These are phyloP conservation scores for Asbolus verrucosus DNA, from an alignment of 1,140 invertebrate species.

Conservation along the genomic window DNA sequence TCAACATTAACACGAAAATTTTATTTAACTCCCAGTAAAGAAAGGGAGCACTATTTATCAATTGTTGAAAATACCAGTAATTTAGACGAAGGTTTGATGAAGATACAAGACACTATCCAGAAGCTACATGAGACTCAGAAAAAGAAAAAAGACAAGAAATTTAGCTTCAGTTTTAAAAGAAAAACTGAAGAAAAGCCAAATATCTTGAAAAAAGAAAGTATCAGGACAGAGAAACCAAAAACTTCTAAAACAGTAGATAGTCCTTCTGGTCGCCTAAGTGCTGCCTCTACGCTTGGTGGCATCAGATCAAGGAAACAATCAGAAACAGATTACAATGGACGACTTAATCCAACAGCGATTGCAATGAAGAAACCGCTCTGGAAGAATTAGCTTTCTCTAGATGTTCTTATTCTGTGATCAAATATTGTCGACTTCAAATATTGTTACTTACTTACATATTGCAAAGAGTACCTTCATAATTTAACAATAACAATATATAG, in stretches of 20 bases:
- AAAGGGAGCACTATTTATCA: slow-evolving; percentile 8
- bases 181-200: slow-evolving; percentile 13
- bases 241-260: not conserved
- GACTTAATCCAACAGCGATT: no score
- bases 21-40: not conserved
- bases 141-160: slow-evolving; percentile 18
- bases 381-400: no score
- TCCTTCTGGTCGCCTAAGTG: not conserved
- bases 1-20: slow-evolving; percentile 15
- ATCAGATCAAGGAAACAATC: no score
- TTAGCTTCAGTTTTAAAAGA: slow-evolving; percentile 19
- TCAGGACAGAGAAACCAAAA: not conserved
- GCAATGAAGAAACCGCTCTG: no score
- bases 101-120: not conserved
- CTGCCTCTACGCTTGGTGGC: not conserved
- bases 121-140: slow-evolving; percentile 6
- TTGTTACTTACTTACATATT: no score
- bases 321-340: no score
- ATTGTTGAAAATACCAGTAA: not conserved
- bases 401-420: no score
- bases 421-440: no score
- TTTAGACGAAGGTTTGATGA: not conserved
- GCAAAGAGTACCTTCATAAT: no score
- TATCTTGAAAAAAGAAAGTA: not conserved
- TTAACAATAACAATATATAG: no score